Base-by-base conservation (phyloP, 1,140 invertebrate species). In the Brachionus calyciflorus region DNA sequence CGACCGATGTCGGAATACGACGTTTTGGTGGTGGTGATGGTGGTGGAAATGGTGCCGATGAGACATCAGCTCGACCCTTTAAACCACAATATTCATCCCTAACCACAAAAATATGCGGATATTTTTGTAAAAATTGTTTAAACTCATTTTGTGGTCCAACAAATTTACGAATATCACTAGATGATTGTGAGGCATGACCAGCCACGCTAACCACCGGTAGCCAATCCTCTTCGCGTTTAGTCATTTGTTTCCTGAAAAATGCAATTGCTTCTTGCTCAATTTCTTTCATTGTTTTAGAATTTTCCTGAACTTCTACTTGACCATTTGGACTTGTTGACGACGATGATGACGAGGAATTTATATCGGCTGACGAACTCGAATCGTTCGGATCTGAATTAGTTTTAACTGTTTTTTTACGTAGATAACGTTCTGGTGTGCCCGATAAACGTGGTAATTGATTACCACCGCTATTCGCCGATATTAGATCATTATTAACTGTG, bases 61-160 rank as follows among this genome's bases (percentile, higher is more conserved):
- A 76, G 19, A 21, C 26, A 51, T 68, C 76, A 19, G 65, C 44
- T 70, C 57, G 76, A 9, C 68, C 70, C 55, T 83, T 83, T 17
- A 86, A 77, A 57, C 81, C 78, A 30, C 85, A 84, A 57, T 82
- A 78, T 49, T 86, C 84, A 12, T 82, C 83, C 57, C 82, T 80
- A 1, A 86, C 79, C 17, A 84, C 83, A 81, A 85, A 86, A 77
- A 86, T 82, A 75, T 85, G 81, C 44, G 82, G 83, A 79, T 86
- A 84, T 53, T 80, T 81, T 3, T 81, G 73, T 30, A 86, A 79
- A 80, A 83, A 86, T 21, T 80, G 80, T 55, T 80, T 80, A 78
- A 86, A 85, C 63, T 85, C 82, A 65, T 82, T 83, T 76, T 86
- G 85, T 19, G 85, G 85, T 24, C 85, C 85, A 30, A 86, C 84